A percentile compares a stretch with the other conserved stretches of the same genome.
phyloP scores from a whole-genome alignment of 2,888 invertebrate genomes.

The Hymenopus coronatus region DNA sequence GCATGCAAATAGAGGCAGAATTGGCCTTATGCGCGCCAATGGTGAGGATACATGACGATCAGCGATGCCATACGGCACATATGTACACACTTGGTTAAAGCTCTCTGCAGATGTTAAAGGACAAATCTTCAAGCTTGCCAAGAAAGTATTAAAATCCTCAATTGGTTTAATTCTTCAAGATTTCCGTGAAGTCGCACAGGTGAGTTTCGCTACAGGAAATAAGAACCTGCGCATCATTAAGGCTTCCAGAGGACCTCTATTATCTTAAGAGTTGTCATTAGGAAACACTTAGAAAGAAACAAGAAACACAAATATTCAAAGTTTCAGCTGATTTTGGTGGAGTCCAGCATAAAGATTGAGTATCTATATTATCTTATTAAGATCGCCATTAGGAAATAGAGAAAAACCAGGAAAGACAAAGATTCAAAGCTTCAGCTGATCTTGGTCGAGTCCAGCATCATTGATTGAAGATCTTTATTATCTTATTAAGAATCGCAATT shows the following conservation, averaged over 20 bases:
- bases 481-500: too few relatives aligned
- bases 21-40: conserved; percentile 99
- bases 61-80: conserved; percentile 95
- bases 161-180: conserved; percentile 97
- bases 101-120: conserved; percentile 95
- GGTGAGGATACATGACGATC: conserved; percentile 99
- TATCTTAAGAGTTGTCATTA: conserved; percentile 97
- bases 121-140: conserved; percentile 95
- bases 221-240: conserved; percentile 99
- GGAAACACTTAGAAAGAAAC: conserved; percentile 98
- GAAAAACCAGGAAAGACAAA: conserved; percentile 77
- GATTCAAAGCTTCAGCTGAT: too few relatives aligned
- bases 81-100: conserved; percentile 98
- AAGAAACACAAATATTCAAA: too few relatives aligned
- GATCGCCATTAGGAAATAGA: conserved; percentile 98
- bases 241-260: conserved; percentile 97
- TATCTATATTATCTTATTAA: too few relatives aligned
- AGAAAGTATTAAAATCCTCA: conserved; percentile 98
- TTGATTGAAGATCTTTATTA: too few relatives aligned
- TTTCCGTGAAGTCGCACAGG: conserved; percentile 98
- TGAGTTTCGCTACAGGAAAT: conserved; percentile 96
- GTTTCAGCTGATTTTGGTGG: too few relatives aligned
- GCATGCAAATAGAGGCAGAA: conserved; percentile 46
- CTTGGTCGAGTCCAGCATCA: too few relatives aligned
- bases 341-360: too few relatives aligned